Evolutionary conservation across 2,797 vertebrate genomes (phyloP).

Genomic region (Remorina albescens): DNA sequence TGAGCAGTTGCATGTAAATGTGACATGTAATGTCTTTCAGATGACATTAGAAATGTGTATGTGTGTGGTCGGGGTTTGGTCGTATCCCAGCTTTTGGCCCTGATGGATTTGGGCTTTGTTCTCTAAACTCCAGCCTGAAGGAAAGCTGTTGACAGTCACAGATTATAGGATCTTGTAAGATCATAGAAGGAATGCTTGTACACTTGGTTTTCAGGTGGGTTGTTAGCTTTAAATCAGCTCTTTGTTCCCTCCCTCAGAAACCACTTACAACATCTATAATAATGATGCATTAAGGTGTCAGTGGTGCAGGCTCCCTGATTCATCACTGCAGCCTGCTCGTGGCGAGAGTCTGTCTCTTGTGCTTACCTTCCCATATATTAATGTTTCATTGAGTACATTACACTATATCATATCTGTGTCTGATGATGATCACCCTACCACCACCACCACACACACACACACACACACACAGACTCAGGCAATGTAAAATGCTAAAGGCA

Average conservation of each 20-base stretch:
- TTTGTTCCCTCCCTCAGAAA: slow-evolving; percentile 73
- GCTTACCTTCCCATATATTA: slow-evolving; percentile 68
- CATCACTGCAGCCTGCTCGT: slow-evolving; percentile 81
- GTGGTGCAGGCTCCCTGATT: slow-evolving; percentile 77
- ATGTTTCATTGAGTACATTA: slow-evolving; percentile 68
- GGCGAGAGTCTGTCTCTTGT: slow-evolving; percentile 61
- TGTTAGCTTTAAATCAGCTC: slow-evolving; percentile 61
- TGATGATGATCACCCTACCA: slow-evolving; percentile 31
- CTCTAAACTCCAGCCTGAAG: slow-evolving; percentile 5
- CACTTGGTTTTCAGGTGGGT: slow-evolving; percentile 57
- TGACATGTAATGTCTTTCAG: background rate
- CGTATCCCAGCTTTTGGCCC: slow-evolving; percentile 1
- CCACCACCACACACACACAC: background rate
- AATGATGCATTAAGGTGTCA: slow-evolving; percentile 88
- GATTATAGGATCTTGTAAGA: slow-evolving; percentile 39
- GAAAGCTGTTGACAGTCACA: slow-evolving; percentile 35
- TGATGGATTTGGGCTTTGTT: slow-evolving; percentile 18
- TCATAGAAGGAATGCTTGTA: slow-evolving; percentile 40
- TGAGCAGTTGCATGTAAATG: background rate
- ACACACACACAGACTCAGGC: background rate
- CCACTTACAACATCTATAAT: slow-evolving; percentile 85
- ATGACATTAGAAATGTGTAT: background rate
- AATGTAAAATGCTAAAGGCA: background rate
- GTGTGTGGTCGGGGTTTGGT: background rate
- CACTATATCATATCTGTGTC: slow-evolving; percentile 59